Evolutionary conservation across 1,140 invertebrate species (phyloP), one percentile per base, ranked within the genome.

Genomic region (Heliconius congener): DNA sequence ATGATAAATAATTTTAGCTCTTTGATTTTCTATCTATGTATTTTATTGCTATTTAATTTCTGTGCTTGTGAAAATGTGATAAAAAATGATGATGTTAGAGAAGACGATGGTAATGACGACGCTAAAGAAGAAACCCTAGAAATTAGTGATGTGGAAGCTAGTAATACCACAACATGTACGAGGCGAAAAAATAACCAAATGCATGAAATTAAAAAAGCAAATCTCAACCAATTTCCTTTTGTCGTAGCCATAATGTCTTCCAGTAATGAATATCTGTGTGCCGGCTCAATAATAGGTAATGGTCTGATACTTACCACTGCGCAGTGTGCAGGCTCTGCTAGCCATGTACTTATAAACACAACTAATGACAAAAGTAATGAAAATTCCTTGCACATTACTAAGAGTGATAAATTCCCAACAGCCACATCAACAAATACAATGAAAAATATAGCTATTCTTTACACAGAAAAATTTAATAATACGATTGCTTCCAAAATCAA

Each of bases 241-340:
- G 88, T 94, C 84, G 92, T 82, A 30, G 87, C 92, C 13, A 82
- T 93, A 71, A 89, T 94, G 87, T 91, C 92, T 55, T 83, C 89
- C 39, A 86, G 89, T 77, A 86, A 92, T 83, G 89, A 90, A 85
- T 92, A 92, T 76, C 74, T 94, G 39, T 94, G 93, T 76, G 85
- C 92, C 52, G 92, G 93, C 73, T 77, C 88, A 16, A 82, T 94
- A 42, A 78, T 94, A 3, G 86, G 90, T 4, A 89, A 93, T 82
- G 90, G 90, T n/a, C 30, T 93, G 52, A 87, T 93, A 81, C 78
- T 94, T 8, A 94, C 93, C 8, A 86, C 93, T 60, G 91, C 89
- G 39, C 81, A 87, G 42, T 94, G 92, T 81, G 83, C 87, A 66
- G 81, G 84, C 75, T 77, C 85, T 60, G 81, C 87, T 60, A 88